Conservation (phyloP, 2,797 vertebrate genomes). For the Gobionotothen gibberifrons region DNA sequence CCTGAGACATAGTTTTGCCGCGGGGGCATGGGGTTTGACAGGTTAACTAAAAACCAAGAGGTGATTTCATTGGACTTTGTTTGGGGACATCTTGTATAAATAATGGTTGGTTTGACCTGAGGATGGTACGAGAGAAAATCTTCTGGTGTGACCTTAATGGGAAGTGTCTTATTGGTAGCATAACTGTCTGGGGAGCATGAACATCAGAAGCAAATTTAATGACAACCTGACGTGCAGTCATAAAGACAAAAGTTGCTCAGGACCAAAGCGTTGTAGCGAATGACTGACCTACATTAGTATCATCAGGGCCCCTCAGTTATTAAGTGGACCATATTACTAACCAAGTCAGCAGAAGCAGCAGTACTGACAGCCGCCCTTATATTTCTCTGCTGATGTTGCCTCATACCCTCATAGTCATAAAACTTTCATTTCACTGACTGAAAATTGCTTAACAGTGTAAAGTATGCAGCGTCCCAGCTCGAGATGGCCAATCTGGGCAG, state of each 20-base stretch:
- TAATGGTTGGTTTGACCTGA: neutral
- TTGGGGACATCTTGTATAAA: neutral
- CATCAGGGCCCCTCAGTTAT: constrained; percentile 7
- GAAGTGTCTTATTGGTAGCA: neutral
- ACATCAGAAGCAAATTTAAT: neutral
- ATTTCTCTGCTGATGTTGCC: constrained; percentile 42
- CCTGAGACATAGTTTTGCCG: too few species aligned
- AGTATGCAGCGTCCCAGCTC: constrained; percentile 53
- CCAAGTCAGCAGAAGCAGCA: constrained; percentile 38
- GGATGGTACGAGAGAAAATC: neutral
- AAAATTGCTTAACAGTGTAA: constrained; percentile 72
- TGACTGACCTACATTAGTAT: neutral
- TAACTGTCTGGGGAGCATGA: neutral
- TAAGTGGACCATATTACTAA: constrained; percentile 12
- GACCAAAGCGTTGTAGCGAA: constrained; percentile 5
- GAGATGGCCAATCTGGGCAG: constrained; percentile 68
- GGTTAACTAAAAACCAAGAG: too few species aligned
- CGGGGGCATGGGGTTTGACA: too few species aligned
- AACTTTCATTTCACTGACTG: constrained; percentile 69
- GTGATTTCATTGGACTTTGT: neutral
- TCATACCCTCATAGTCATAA: constrained; percentile 46
- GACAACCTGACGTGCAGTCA: neutral
- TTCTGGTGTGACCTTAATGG: neutral
- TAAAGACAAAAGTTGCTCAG: neutral
- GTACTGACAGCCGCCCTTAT: constrained; percentile 38